Conservation (phyloP, 2,888 invertebrate genomes). For the Antheraea yamamai region DNA sequence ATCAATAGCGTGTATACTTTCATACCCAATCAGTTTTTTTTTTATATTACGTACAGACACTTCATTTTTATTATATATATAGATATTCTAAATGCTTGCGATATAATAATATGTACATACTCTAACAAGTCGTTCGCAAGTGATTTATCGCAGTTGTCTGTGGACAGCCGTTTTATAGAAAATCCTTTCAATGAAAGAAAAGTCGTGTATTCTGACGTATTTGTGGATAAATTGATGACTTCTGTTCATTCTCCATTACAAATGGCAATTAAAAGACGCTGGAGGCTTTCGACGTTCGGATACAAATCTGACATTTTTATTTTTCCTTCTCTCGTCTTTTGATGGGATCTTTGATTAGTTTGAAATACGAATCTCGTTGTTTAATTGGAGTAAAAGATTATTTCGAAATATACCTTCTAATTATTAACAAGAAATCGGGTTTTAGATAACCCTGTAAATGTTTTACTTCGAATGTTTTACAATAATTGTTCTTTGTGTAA, state of each 20-base stretch:
- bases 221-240: slow-evolving; percentile 66
- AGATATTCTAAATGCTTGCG: slow-evolving; percentile 2
- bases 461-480: background rate
- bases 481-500: background rate
- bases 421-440: slow-evolving; percentile 7
- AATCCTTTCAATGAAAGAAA: slow-evolving; percentile 71
- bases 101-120: background rate
- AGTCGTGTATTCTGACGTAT: slow-evolving; percentile 74
- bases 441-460: background rate
- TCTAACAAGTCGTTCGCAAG: slow-evolving; percentile 44
- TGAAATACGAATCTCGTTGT: slow-evolving; percentile 10
- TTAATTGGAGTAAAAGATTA: slow-evolving; percentile 7
- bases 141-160: slow-evolving; percentile 69
- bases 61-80: too few relatives aligned
- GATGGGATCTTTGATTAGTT: slow-evolving; percentile 12
- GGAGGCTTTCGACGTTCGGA: slow-evolving; percentile 24
- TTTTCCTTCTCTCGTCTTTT: slow-evolving; percentile 15
- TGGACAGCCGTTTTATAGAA: slow-evolving; percentile 68
- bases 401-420: background rate
- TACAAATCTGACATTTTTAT: slow-evolving; percentile 19
- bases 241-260: slow-evolving; percentile 64
- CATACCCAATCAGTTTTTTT: too few relatives aligned
- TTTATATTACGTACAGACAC: too few relatives aligned
- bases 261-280: slow-evolving; percentile 66
- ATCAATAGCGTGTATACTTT: too few relatives aligned